Evolutionary conservation across 1,140 invertebrate genomes (phyloP).

Genomic region (Drosophila azteca): DNA sequence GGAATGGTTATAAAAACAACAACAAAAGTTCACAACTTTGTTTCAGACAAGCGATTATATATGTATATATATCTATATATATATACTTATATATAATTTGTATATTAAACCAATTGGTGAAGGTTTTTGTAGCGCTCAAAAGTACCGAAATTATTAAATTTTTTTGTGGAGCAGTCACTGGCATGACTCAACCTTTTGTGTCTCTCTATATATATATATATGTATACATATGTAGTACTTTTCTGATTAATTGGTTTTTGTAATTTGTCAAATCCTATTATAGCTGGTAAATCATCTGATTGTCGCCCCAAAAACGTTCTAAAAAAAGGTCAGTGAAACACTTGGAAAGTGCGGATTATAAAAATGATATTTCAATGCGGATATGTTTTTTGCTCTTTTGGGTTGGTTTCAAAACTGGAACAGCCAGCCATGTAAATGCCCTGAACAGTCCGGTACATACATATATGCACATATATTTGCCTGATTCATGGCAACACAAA

Average conservation of each 20-base stretch:
- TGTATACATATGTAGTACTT: too few species aligned
- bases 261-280: slow-evolving; percentile 46
- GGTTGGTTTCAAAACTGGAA: slow-evolving; percentile 55
- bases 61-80: slow-evolving; percentile 4
- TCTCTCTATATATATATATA: too few species aligned
- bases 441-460: slow-evolving; percentile 22
- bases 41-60: slow-evolving; percentile 55
- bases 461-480: slow-evolving; percentile 1
- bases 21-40: slow-evolving; percentile 32
- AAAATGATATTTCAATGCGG: slow-evolving; percentile 44
- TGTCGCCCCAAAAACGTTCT: background rate
- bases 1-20: slow-evolving; percentile 23
- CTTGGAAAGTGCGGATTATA: slow-evolving; percentile 48
- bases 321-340: slow-evolving; percentile 23
- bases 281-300: slow-evolving; percentile 33
- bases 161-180: slow-evolving; percentile 11
- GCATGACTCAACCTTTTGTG: slow-evolving; percentile 17
- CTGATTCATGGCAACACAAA: slow-evolving; percentile 71
- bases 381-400: slow-evolving; percentile 20
- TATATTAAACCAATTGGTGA: slow-evolving; percentile 35
- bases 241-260: slow-evolving; percentile 6
- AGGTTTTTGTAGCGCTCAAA: slow-evolving; percentile 16
- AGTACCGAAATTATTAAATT: slow-evolving; percentile 40
- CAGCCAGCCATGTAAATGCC: slow-evolving; percentile 64
- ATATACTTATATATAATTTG: slow-evolving; percentile 7